Base-by-base conservation (phyloP, 2,113 vertebrate species). In the Siphamia tubifer region DNA sequence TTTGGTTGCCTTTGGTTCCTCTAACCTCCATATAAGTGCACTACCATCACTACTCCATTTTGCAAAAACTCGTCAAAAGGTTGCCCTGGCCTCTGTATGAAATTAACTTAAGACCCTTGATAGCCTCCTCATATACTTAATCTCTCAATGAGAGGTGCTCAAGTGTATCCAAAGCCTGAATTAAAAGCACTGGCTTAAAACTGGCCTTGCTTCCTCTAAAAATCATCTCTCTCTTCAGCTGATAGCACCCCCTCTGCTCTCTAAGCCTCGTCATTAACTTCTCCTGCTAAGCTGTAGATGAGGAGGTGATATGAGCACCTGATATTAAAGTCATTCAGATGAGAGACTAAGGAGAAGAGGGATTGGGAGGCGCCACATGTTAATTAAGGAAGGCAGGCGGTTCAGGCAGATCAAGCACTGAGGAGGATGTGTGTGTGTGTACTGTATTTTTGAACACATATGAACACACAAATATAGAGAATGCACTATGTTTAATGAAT, bases 191-290 rank as follows among this genome's bases (percentile, higher is more conserved):
- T 34, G 66, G 65, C 63, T 83, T 79, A 81, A 87, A 78, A 43
- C 51, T 19, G 64, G 69, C 82, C 79, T 43, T 54, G 71, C 67
- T 76, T 84, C 81, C 49, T 87, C 86, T 75, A 39, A 89, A n/a
- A 87, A 81, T 90, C 87, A 80, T 85, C 82, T 78, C 82, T 74
- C 75, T 74, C 73, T 51, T 85, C 72, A 7, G 57, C 79, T 79
- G 91, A 92, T 92, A 88, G 79, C 70, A 45, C 48, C 73, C 52
- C 21, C 30, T 20, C 68, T 36, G 72, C 87, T 79, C 73, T 82
- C 79, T 89, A 90, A 92, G 83, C 87, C 88, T 85, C 28, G 76
- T 88, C 85, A 92, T 92, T 93, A 91, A 91, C 87, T 91, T 86
- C 65, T 71, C 21, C 62, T 17, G 74, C 84, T 87, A 89, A 90